Evolutionary conservation across 2,888 invertebrate genomes (phyloP), one percentile per base, ranked within the genome.

Genomic region (Nemoura dubitans): DNA sequence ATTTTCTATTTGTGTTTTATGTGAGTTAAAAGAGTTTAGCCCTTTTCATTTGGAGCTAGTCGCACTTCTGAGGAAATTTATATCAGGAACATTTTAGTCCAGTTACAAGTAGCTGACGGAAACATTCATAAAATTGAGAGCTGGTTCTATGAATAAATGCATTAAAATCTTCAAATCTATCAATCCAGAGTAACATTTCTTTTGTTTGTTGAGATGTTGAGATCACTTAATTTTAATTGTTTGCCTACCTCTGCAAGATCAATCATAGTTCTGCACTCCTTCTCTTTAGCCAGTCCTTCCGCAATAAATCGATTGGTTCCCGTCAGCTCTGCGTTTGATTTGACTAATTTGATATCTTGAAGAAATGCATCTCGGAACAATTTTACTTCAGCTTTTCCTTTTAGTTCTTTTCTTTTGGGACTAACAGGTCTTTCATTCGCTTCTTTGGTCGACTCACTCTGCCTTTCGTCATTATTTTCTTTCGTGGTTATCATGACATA

Each of bases 261-360:
- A 43, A 92, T 89, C 43, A 93, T 89, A 27, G 89, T 89, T 87
- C 89, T 88, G 88, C 93, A 93, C 87, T 92, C 91, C 7, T 89
- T 89, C 36, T 89, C 85, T 25, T 90, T 90, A 28, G 92, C 89
- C 81, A 93, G 89, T 86, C 92, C 92, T 86, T 93, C 92, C 0
- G 91, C 90, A 25, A 91, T 89, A 87, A 92, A 91, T 88, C 92
- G 89, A 88, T 90, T 89, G 86, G 89, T 89, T n/a, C 92, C 92
- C 59, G 90, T 90, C n/a, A 92, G 91, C 86, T 91, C 89, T 85
- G 89, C 87, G 87, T 90, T 91, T 30, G 87, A 87, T 77, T 80
- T 81, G 36, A 87, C 81, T n/a, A 86, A 78, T 30, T 14, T 77
- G 42, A 88, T 84, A 43, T 88, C 82, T 5, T 59, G 7, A 26